Evolutionary conservation across 2,888 invertebrate species (phyloP), one percentile per base, ranked within the genome.

Genomic region (Gibbula magus): DNA sequence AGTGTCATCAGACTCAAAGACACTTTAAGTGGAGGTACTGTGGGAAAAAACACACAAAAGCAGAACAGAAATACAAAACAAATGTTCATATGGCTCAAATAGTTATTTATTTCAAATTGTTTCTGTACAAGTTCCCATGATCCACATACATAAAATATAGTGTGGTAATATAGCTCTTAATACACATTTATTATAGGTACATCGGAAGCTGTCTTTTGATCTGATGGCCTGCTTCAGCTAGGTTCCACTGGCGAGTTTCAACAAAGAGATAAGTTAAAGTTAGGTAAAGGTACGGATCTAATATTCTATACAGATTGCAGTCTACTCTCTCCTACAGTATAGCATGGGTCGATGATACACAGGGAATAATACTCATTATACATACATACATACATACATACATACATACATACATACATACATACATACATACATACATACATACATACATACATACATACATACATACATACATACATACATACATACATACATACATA

Each of bases 131-230:
- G 52, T 75, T 61, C 75, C 75, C 79, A 75, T 53, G 35, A 53
- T 79, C 79, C 79, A 79, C 79, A 67, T 79, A 79, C 75, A 66
- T 79, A 79, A 79, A 79, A 79, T 79, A 79, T 79, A 79, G n/a
- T 77, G 77, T 77, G 61, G 61, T 66, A 54, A 29, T 75, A 70
- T 70, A 70, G 35, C 35, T 70, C 39, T 32, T 70, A 70, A 70
- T 70, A 70, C 70, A 70, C 20, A 45, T 45, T 45, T 10, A 45
- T 45, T 45, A 45, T 45, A 35, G 16, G 67, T 67, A 67, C 61
- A 61, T 18, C 35, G 29, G 70, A 20, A 35, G 70, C 70, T 70
- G 70, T 70, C 29, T 22, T 70, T 70, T 70, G 70, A 70, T 70
- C 70, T 35, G 32, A 35, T 70, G 35, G 39, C 70, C 61, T 29